A percentile compares a stretch with the other conserved stretches of the same genome.
Evolutionary conservation across 2,113 vertebrate genomes (phyloP).

Genomic region (Pterophyllum scalare): DNA sequence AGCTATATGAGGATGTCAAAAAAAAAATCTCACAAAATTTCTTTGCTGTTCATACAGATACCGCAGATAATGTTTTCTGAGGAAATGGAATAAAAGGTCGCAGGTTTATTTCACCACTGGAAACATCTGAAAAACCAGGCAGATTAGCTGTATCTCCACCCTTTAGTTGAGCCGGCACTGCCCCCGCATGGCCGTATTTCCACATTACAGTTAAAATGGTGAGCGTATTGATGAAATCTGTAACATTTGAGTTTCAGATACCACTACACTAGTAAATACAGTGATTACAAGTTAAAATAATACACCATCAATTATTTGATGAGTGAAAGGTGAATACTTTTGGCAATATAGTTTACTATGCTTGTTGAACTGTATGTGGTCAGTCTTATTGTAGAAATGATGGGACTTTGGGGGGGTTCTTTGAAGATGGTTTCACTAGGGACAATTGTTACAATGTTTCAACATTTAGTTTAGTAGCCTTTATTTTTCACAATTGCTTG

Average conservation of each 20-base stretch:
- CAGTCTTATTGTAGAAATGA: background rate
- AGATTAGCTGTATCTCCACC: background rate
- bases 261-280: background rate
- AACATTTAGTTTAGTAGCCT: no score
- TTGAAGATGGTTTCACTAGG: no score
- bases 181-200: conserved; percentile 18
- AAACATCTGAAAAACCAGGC: background rate
- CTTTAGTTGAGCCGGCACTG: conserved; percentile 19
- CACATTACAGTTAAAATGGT: conserved; percentile 28
- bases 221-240: background rate
- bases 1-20: background rate
- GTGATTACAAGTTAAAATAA: background rate
- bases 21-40: background rate
- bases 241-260: background rate
- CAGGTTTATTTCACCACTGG: background rate
- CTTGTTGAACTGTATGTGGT: background rate
- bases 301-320: no score
- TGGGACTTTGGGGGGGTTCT: no score
- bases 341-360: no score
- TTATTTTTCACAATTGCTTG: no score
- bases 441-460: no score
- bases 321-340: no score
- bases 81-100: background rate
- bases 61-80: background rate
- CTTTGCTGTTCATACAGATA: background rate